These are phyloP conservation scores for Saguinus imperator DNA, from an alignment of 2,113 vertebrate genomes.

Conservation along the genomic window DNA sequence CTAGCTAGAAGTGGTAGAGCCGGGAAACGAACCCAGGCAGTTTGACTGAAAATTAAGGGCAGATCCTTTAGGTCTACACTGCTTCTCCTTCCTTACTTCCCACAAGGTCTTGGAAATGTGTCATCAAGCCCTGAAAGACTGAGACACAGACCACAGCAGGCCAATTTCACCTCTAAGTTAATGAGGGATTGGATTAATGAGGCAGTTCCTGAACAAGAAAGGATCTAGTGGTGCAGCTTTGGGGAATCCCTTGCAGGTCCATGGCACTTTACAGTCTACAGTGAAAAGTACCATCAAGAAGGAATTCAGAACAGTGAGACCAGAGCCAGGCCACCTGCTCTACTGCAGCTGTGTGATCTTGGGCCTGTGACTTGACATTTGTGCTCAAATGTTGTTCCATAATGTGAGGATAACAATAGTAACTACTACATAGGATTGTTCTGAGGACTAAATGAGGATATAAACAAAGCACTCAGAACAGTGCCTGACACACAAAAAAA, in stretches of 20 bases:
- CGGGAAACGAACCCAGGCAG: neutral
- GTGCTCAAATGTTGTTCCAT: neutral
- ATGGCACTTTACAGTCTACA: neutral
- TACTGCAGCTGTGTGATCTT: neutral
- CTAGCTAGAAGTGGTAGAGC: neutral
- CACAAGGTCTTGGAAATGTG: neutral
- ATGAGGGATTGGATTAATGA: neutral
- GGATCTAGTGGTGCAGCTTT: neutral
- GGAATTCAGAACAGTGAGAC: neutral
- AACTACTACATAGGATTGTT: neutral
- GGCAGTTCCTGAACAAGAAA: neutral
- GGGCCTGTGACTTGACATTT: neutral
- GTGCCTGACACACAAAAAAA: neutral
- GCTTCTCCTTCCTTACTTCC: neutral
- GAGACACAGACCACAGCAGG: neutral
- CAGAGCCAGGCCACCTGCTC: neutral
- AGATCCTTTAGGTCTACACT: neutral
- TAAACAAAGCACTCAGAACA: conserved; percentile 39
- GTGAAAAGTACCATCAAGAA: neutral
- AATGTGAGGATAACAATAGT: conserved; percentile 10
- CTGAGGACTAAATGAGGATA: neutral
- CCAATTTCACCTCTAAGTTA: neutral
- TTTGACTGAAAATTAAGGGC: neutral
- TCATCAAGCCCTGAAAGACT: neutral
- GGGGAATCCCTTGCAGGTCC: neutral